These are phyloP conservation scores for Phalanger gymnotis DNA, from an alignment of 2,797 vertebrate species.

Conservation along the genomic window DNA sequence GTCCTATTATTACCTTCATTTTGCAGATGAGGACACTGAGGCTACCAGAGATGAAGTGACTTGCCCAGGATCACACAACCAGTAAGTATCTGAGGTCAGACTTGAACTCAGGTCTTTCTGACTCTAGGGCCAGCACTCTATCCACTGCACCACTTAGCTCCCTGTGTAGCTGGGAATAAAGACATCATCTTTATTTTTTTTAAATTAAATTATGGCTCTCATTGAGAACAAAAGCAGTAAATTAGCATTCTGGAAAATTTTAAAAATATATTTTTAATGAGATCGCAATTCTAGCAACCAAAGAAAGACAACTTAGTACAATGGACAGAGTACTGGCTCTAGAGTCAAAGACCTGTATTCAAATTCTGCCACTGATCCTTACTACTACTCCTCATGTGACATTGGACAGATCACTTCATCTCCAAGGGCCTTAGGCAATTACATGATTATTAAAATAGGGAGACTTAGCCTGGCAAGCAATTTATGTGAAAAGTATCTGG, in stretches of 20 bases:
- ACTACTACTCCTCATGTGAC: neutral
- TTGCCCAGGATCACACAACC: neutral
- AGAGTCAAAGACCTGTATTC: neutral
- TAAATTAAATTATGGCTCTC: neutral
- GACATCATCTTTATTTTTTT: neutral
- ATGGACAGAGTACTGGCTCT: neutral
- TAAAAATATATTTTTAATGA: slow-evolving; percentile 17
- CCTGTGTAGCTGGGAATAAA: no score
- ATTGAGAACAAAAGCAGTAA: neutral
- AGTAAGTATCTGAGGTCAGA: neutral
- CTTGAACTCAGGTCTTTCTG: neutral
- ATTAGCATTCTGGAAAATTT: slow-evolving; percentile 10
- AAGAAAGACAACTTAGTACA: neutral
- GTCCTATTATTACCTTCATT: neutral
- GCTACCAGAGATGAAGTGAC: neutral
- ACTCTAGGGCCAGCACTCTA: neutral
- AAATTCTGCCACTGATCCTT: neutral
- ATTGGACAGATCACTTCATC: neutral
- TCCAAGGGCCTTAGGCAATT: neutral
- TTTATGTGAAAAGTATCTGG: neutral
- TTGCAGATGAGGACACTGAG: neutral
- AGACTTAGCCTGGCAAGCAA: neutral
- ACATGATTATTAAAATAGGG: neutral
- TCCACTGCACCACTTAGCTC: neutral
- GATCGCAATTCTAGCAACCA: neutral